phyloP scores from a whole-genome alignment of 2,113 vertebrate genomes.

The Phyllostomus discolor region DNA sequence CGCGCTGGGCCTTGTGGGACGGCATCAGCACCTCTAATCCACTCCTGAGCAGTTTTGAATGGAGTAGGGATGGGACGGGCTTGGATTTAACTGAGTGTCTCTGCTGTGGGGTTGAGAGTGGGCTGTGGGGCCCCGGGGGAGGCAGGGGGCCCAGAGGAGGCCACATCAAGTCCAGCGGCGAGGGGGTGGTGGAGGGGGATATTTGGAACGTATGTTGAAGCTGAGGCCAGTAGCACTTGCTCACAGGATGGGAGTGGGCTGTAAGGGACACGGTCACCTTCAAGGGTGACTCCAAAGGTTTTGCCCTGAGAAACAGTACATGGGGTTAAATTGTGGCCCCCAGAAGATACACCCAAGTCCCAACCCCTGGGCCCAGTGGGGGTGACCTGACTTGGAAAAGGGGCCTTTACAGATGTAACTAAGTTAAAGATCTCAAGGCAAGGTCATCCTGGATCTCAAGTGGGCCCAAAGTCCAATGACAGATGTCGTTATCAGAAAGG shows the following conservation, averaged over 20 bases:
- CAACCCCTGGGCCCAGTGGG: not conserved
- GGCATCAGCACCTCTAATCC: not conserved
- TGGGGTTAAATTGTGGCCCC: not conserved
- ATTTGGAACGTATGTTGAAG: not conserved
- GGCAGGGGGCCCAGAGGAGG: not conserved
- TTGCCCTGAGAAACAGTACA: not conserved
- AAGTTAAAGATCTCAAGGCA: not conserved
- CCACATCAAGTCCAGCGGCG: fast-evolving
- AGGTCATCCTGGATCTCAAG: not conserved
- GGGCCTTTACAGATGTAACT: not conserved
- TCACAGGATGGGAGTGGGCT: not conserved
- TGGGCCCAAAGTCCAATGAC: not conserved
- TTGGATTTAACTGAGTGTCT: not conserved
- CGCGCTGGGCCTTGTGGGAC: fast-evolving
- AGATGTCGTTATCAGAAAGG: not conserved
- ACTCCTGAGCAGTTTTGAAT: not conserved
- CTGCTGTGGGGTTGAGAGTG: not conserved
- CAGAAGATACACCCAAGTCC: not conserved
- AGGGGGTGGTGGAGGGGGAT: not conserved
- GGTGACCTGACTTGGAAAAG: not conserved
- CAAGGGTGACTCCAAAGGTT: not conserved
- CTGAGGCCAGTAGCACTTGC: not conserved
- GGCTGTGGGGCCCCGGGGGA: not conserved
- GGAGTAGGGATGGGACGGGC: not conserved
- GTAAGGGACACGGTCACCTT: not conserved